Base-by-base conservation (phyloP, 2,888 invertebrate genomes). In the Pammene fasciana region DNA sequence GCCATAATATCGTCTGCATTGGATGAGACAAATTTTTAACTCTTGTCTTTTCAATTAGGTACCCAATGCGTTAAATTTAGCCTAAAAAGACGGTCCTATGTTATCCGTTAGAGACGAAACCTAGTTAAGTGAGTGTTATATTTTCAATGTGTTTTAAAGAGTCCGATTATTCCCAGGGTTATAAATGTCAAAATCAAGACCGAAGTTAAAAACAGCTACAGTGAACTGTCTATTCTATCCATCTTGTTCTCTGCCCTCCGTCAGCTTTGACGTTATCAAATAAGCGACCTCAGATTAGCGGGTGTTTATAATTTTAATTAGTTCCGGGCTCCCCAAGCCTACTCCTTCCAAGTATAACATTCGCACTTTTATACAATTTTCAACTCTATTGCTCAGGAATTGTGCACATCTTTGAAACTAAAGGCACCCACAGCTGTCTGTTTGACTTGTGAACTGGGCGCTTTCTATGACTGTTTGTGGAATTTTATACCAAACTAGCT, bases 271-370 rank as follows among this genome's bases (percentile, higher is more conserved):
- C 52, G 64, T 78, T 81, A 78, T 82, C 77, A 78, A 78, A 79
- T 82, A 77, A 74, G 74, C 70, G 73, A 74, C 74, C 78, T 73
- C 76, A 75, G 81, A 78, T 78, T 77, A 75, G 72, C 72, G 74
- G 75, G 77, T 78, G 79, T 82, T 83, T 81, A 82, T 81, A 82
- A 82, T 82, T 82, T 81, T 79, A 83, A 83, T 83, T 79, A 81
- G 76, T 78, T 78, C 74, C 50, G 48, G 70, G 66, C 36, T 60
- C 45, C 55, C 56, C 54, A 56, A 55, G 10, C 14, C 43, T 7
- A 18, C 38, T 43, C 13, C 41, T 26, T 11, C 45, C 45, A 59
- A 59, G 14, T 45, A 10, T 34, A 43, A 3, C 18, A 18, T 18
- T 41, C 45, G 16, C 0, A 34, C 26, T 46, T 59, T 59, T 10